Evolutionary conservation across 2,888 invertebrate genomes (phyloP).

Genomic region (Luffia ferchaultella): DNA sequence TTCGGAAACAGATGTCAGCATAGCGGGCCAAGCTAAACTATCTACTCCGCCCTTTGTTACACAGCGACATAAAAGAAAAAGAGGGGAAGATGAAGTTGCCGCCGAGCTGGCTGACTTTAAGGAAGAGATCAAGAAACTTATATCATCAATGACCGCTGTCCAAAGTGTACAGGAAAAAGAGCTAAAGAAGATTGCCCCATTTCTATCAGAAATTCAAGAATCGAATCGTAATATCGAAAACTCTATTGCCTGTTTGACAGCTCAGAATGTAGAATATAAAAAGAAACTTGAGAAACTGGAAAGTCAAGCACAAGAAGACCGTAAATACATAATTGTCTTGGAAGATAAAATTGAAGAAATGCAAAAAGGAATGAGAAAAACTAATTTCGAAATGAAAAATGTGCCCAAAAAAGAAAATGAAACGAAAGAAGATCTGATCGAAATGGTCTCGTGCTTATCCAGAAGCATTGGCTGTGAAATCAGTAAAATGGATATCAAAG

Average conservation of each 20-base stretch:
- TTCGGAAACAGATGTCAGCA: too few relatives aligned
- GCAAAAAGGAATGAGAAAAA: conserved; percentile 9
- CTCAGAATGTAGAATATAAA: conserved; percentile 10
- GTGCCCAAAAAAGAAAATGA: conserved; percentile 12
- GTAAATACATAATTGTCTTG: conserved; percentile 9
- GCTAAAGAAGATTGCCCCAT: too few relatives aligned
- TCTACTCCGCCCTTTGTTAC: too few relatives aligned
- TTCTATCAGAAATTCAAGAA: conserved; percentile 10
- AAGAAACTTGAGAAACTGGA: conserved; percentile 8
- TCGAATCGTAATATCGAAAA: conserved; percentile 12
- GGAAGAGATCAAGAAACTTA: too few relatives aligned
- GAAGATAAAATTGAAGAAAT: conserved; percentile 14
- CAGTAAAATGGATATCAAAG: conserved; percentile 9
- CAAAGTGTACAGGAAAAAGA: too few relatives aligned
- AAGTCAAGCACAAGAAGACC: conserved; percentile 4
- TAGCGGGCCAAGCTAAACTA: too few relatives aligned
- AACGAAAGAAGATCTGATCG: conserved; percentile 10
- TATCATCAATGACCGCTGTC: too few relatives aligned
- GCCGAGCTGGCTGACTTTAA: too few relatives aligned
- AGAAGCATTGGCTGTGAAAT: conserved; percentile 8
- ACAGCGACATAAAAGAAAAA: too few relatives aligned
- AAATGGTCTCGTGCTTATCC: conserved; percentile 10
- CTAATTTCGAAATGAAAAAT: conserved; percentile 13
- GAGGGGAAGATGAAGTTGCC: too few relatives aligned
- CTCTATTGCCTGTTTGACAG: conserved; percentile 8